Evolutionary conservation across 1,140 invertebrate genomes (phyloP), one percentile per base, ranked within the genome.

Genomic region (Panulirus ornatus): DNA sequence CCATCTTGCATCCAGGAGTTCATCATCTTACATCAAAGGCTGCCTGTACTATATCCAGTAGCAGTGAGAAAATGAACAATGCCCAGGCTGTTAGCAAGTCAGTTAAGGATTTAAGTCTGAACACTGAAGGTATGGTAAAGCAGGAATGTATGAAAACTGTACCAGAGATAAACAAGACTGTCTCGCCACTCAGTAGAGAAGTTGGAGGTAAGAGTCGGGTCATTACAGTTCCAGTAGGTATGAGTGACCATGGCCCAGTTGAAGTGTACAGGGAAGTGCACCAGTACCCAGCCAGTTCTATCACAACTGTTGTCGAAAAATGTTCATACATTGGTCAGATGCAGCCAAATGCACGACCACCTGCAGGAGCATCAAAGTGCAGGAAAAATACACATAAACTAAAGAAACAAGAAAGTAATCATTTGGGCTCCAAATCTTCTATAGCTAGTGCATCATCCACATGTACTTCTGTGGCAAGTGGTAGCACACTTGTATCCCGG

Each of bases 251-350:
- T 51, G 85, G 85, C 42, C 85, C 85, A n/a, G 85, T 88, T 44
- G 88, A 90, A 84, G 81, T 90, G 34, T 84, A 84, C 19, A 40
- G 58, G 27, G 91, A 91, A 84, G 79, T 91, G n/a, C 85, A 91
- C 79, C 84, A 63, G 38, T 91, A 91, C 54, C 91, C 91, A 19
- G 78, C 91, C 19, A 42, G 79, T 42, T 51, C 70, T 38, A 91
- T 91, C 38, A 84, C 81, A 36, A 91, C 91, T 51, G 44, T 76
- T 34, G 84, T 91, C 42, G 91, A 91, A 42, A 88, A 76, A 58
- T 30, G 51, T 22, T 91, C 90, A n/a, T 86, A 91, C 66, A 47
- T 87, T 14, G 84, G 76, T 19, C 47, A 73, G 38, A 40, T 36
- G 0, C 44, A 83, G 63, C 19, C 22, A 42, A n/a, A 42, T 38